A percentile compares a stretch with the other conserved stretches of the same genome.
phyloP scores from a whole-genome alignment of 2,797 vertebrate species.

The Clarias pachynema region DNA sequence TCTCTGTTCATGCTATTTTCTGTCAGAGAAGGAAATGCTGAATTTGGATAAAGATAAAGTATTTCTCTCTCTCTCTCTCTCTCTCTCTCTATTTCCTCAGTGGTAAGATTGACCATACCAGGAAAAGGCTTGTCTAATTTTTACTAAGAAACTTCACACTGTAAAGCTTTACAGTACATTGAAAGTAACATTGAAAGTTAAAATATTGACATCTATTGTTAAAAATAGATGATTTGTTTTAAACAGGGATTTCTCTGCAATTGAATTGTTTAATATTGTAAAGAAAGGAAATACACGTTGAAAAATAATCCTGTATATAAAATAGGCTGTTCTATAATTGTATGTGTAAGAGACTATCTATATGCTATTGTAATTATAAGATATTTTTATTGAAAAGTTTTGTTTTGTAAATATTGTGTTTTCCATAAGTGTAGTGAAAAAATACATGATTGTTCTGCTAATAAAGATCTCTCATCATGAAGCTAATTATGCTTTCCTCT shows the following conservation, averaged over 20 bases:
- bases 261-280: slow-evolving; percentile 96
- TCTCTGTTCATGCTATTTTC: slow-evolving; percentile 38
- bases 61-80: slow-evolving; percentile 11
- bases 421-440: slow-evolving; percentile 74
- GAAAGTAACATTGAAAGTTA: slow-evolving; percentile 75
- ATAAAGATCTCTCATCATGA: slow-evolving; percentile 72
- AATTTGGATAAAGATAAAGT: slow-evolving; percentile 40
- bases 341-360: slow-evolving; percentile 90
- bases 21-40: slow-evolving; percentile 36
- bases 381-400: slow-evolving; percentile 99
- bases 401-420: slow-evolving; percentile 98
- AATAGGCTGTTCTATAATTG: slow-evolving; percentile 94
- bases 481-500: slow-evolving; percentile 45
- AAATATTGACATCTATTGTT: slow-evolving; percentile 96
- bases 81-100: not conserved
- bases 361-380: slow-evolving; percentile 99
- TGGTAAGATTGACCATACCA: slow-evolving; percentile 46
- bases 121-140: slow-evolving; percentile 44
- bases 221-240: slow-evolving; percentile 98
- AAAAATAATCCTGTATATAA: slow-evolving; percentile 95
- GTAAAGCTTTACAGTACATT: slow-evolving; percentile 87
- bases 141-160: slow-evolving; percentile 73
- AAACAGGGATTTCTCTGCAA: slow-evolving; percentile 85
- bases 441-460: slow-evolving; percentile 73
- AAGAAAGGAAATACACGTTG: slow-evolving; percentile 86